Base-by-base conservation (phyloP, 2,797 vertebrate species). In the Hemitrygon akajei region DNA sequence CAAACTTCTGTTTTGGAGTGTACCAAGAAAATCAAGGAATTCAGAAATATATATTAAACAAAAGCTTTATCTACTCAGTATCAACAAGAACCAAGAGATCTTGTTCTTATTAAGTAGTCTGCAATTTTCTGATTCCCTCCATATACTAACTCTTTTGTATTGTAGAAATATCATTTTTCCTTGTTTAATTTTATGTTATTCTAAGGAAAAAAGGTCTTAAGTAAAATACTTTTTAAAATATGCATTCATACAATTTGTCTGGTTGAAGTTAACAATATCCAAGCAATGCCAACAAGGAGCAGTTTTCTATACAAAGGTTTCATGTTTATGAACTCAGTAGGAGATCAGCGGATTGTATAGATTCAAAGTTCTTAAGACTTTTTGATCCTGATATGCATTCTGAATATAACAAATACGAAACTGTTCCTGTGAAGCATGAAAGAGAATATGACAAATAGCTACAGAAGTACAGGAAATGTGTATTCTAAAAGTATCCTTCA, bases 311-410 rank as follows among this genome's bases (percentile, higher is more conserved):
- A 89, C 86, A 89, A 87, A 89, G 18, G 7, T 37, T 89, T 89
- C 86, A 66, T 3, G 60, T 20, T 66, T n/a, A 10, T 66, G 86
- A 89, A 37, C 60, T 40, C 40, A 30, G 11, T 14, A 92, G 47
- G 71, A 75, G 25, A 75, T 73, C 71, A 56, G 47, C 56, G 71
- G 34, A 75, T 75, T 14, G 12, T 2, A 47, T 75, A 30, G 40
- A 56, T 92, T 75, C 91, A 47, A 75, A 75, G 37, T 56, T 71
- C 89, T 40, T 40, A 73, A 92, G n/a, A 9, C 71, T 75, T 93
- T 93, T 93, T 93, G 69, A 93, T 93, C 71, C 69, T 75, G 27
- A 93, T 93, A n/a, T 56, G 25, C 71, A 76, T 93, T 40, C 66
- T 30, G 91, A 40, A 58, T 93, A 73, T 93, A 56, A 37, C 40